These are phyloP conservation scores for Sinocyclocheilus grahami DNA, from an alignment of 2,113 vertebrate genomes.

Conservation along the genomic window DNA sequence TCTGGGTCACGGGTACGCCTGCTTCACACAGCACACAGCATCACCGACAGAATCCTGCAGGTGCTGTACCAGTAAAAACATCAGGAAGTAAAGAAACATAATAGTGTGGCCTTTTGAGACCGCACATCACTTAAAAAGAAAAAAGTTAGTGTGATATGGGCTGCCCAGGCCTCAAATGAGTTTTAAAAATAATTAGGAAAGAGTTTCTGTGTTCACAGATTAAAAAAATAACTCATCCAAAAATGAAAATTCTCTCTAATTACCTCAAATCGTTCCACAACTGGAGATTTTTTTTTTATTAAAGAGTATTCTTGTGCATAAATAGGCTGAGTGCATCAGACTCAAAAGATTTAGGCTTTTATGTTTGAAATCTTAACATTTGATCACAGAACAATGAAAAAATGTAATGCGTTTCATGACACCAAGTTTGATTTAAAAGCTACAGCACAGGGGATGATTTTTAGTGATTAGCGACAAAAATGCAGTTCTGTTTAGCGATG, in stretches of 20 bases:
- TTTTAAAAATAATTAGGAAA: background rate
- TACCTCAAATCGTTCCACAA: background rate
- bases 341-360: background rate
- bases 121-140: background rate
- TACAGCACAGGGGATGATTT: background rate
- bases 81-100: background rate
- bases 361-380: background rate
- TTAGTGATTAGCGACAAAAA: background rate
- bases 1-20: background rate
- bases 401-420: background rate
- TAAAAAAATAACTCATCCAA: background rate
- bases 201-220: background rate
- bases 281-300: background rate
- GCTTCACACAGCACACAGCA: background rate
- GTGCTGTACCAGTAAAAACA: background rate
- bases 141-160: background rate
- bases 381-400: background rate
- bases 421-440: background rate
- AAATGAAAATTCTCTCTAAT: background rate
- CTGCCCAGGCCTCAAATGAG: background rate
- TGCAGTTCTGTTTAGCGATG: background rate
- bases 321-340: background rate
- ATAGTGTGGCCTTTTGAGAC: background rate
- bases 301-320: background rate
- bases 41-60: background rate